Percentiles rank a stretch among this genome's conserved stretches.
phyloP scores from a whole-genome alignment of 1,140 invertebrate genomes.

The Littorina saxatilis region DNA sequence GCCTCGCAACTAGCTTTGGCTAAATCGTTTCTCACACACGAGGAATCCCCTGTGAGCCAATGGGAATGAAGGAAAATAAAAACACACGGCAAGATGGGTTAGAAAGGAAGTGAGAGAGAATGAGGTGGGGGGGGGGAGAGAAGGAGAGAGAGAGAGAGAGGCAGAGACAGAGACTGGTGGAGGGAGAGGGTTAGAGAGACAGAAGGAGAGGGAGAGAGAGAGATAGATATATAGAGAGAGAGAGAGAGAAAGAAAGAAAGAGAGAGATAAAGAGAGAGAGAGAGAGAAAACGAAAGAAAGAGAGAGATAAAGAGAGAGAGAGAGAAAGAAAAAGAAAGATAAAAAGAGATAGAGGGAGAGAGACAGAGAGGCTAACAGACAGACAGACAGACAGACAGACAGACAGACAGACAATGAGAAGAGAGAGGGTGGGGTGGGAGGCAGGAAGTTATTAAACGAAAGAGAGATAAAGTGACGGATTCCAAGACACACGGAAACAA shows the following conservation, averaged over 20 bases:
- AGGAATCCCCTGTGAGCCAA: too few species aligned
- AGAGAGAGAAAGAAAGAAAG: not conserved
- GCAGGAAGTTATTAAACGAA: too few species aligned
- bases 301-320: not conserved
- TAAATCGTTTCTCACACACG: too few species aligned
- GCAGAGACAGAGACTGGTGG: not conserved
- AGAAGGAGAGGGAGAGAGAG: not conserved
- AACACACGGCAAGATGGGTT: not conserved
- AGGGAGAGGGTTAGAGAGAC: not conserved
- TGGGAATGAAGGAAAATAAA: not conserved
- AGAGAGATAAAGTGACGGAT: too few species aligned
- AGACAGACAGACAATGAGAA: not conserved
- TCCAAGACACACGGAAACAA: too few species aligned
- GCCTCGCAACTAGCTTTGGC: too few species aligned
- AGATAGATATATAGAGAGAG: not conserved
- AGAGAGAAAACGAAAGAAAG: not conserved
- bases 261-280: not conserved
- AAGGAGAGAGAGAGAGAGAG: not conserved
- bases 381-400: not conserved
- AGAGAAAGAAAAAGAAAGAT: not conserved
- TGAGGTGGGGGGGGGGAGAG: not conserved
- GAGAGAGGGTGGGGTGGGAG: not conserved
- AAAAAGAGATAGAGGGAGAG: not conserved
- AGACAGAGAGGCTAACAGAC: not conserved
- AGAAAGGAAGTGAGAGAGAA: not conserved